Base-by-base conservation (phyloP, 2,797 vertebrate genomes). In the Nyctibius grandis region DNA sequence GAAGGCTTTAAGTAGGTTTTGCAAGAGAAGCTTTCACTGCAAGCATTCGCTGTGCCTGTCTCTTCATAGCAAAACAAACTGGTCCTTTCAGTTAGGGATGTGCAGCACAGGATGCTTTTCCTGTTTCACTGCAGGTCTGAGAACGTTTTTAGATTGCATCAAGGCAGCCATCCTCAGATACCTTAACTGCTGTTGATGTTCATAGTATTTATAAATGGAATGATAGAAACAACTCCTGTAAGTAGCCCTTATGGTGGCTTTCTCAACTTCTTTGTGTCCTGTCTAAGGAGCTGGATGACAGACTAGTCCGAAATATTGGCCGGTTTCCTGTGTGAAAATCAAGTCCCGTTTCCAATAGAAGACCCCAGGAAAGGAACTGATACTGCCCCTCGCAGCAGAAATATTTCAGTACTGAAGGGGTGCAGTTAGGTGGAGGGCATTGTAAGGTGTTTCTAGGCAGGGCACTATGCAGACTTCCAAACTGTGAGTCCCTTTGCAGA, bases 131-230 rank as follows among this genome's bases (percentile, higher is more conserved):
- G 68, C 86, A 83, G 88, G 22, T 79, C 45, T 59, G 31, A 11
- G 2, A 70, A 64, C 0, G 2, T 82, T 82, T 91, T 69, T 44
- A 44, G 85, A 38, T 48, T 44, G 23, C 56, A 67, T 29, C 50
- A 38, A 79, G 69, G 65, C 72, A 95, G 72, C 78, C 50, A 7
- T 50, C 72, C 53, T 79, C 40, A 48, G 45, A 53, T 36, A 53
- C 16, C 75, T 44, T 53, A 78, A 86, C 91, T 94, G 83, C 85
- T 94, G 64, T 34, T 89, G 45, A 29, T 94, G 64, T 59, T 89
- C 16, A 14, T 83, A 81, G 83, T 94, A 89, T 95, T 96, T 96
- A 93, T 93, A 95, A 83, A 77, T n/a, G 67, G 31, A 80, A 57
- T 33, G 16, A 76, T 15, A 86, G 40, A 92, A 89, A 68, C n/a